Evolutionary conservation across 2,113 vertebrate genomes (phyloP).

Genomic region (Galeopterus variegatus): DNA sequence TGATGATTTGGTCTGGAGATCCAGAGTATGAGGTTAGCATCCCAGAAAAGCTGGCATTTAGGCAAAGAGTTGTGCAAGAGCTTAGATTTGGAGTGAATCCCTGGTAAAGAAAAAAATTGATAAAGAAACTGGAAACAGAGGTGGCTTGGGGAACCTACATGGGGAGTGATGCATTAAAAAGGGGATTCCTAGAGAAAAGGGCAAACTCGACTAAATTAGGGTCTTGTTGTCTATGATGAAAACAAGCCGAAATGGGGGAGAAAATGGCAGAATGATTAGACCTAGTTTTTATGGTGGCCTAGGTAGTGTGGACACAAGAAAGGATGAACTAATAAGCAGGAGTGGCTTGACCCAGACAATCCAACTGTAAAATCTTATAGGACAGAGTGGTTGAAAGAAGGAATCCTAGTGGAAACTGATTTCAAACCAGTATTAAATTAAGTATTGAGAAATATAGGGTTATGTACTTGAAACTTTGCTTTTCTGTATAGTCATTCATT

Average conservation of each 20-base stretch:
- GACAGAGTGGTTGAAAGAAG: constrained; percentile 40
- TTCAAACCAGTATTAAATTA: neutral
- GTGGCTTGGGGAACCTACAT: neutral
- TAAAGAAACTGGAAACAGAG: neutral
- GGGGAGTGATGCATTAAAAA: neutral
- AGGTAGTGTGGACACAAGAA: neutral
- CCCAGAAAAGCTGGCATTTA: neutral
- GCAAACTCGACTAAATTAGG: neutral
- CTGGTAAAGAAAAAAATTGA: neutral
- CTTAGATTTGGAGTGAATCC: neutral
- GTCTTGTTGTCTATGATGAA: neutral
- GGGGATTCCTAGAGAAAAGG: neutral
- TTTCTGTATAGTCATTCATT: constrained; percentile 29
- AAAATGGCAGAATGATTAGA: neutral
- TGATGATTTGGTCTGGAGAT: neutral
- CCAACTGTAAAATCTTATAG: neutral
- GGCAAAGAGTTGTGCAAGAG: neutral
- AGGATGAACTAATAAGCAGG: neutral
- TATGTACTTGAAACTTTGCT: neutral
- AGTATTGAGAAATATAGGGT: neutral
- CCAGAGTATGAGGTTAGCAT: neutral
- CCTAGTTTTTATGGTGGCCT: neutral
- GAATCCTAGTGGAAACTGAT: constrained; percentile 23
- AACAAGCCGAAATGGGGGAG: neutral
- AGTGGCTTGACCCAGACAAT: neutral